These are phyloP conservation scores for Cygnus olor DNA, from an alignment of 2,797 vertebrate species.

Conservation along the genomic window DNA sequence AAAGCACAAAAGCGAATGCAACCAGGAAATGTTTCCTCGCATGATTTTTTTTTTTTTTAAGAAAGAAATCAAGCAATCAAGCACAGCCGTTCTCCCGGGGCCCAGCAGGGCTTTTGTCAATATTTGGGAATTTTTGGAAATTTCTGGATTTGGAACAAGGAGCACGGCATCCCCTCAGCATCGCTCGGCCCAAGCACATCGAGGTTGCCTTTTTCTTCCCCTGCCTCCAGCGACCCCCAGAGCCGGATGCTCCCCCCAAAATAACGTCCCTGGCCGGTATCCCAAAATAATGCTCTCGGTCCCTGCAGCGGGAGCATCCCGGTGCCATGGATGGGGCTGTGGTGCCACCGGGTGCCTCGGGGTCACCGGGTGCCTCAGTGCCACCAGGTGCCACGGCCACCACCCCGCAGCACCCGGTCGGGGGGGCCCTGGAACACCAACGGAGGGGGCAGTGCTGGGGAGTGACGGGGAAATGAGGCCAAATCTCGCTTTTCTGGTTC, in stretches of 20 bases:
- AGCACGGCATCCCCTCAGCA: not conserved
- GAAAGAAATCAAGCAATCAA: not conserved
- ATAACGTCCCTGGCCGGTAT: too few relatives aligned
- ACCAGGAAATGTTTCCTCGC: not conserved
- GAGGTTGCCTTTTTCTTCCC: not conserved
- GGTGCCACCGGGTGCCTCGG: too few relatives aligned
- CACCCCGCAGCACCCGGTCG: too few relatives aligned
- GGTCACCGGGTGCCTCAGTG: too few relatives aligned
- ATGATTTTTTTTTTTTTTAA: not conserved
- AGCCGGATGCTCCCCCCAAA: not conserved
- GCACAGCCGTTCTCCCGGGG: not conserved
- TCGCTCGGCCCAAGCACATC: not conserved
- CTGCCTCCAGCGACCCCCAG: not conserved
- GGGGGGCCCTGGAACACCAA: too few relatives aligned
- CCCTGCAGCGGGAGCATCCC: too few relatives aligned
- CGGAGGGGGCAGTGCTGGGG: too few relatives aligned
- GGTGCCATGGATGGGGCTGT: too few relatives aligned
- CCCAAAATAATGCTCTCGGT: too few relatives aligned
- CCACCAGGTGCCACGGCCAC: too few relatives aligned
- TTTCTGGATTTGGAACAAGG: not conserved
- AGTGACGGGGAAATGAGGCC: too few relatives aligned
- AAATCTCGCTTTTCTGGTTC: too few relatives aligned
- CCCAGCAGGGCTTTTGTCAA: not conserved
- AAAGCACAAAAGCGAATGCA: not conserved
- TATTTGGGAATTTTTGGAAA: not conserved